Evolutionary conservation across 2,113 vertebrate genomes (phyloP), one percentile per base, ranked within the genome.

Genomic region (Cynopterus brachyotis): DNA sequence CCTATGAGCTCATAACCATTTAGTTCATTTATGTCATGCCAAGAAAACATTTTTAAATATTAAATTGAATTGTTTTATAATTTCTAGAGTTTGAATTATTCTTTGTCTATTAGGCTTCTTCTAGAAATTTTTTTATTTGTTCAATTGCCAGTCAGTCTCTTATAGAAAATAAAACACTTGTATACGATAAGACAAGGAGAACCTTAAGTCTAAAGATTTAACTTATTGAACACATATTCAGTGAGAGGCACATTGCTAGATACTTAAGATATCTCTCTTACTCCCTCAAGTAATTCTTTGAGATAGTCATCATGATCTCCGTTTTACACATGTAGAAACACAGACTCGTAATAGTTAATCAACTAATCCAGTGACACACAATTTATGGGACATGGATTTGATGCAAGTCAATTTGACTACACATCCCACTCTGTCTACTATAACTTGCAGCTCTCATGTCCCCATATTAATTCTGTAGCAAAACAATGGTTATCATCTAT

Each of bases 1-100:
- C 42, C 40, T 16, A 82, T n/a, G 60, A 91, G 15, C n/a, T 37
- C 35, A 87, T 66, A 86, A 59, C 0, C 66, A 70, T 89, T 92
- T 70, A 59, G 86, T 83, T 94, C 60, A n/a, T 84, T 55, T 45
- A 0, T 67, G 11, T 47, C 70, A 70, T 73, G 64, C 4, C 9
- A 60, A 89, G 16, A n/a, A 72, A 87, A 80, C 30, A 78, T 83
- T 67, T 30, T 55, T 69, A 80, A 88, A 72, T 78, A 81, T 72
- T 78, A 47, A 81, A 75, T 59, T 73, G 32, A 93, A 64, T 80
- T 70, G 19, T 70, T 64, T 82, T 92, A 75, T 80, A 84, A 73
- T 94, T 87, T 89, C 35, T 93, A 57, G 30, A 80, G 50, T 93
- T 64, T 86, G 55, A 94, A 84, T 96, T 92, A 64, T 53, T 92